Evolutionary conservation across 2,888 invertebrate species (phyloP).

Genomic region (Drosophila ustulata): DNA sequence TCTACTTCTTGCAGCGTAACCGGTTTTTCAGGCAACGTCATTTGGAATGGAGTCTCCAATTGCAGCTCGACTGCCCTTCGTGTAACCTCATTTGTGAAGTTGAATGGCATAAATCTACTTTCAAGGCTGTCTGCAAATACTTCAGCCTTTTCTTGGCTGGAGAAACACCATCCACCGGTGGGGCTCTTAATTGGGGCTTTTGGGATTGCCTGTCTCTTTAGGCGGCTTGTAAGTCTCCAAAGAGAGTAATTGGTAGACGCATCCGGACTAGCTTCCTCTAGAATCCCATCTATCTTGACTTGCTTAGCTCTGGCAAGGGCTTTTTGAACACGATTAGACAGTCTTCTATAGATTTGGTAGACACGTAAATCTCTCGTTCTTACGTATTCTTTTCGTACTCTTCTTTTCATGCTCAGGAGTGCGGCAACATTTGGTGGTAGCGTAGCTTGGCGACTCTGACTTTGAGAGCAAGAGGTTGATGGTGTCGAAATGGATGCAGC

Average conservation of each 20-base stretch:
- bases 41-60: conserved; percentile 15
- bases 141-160: conserved; percentile 15
- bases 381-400: conserved; percentile 3
- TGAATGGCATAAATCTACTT: conserved; percentile 4
- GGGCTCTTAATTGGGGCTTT: conserved; percentile 7
- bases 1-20: conserved; percentile 16
- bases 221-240: conserved; percentile 1
- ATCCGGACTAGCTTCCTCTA: neutral
- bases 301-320: too few relatives aligned
- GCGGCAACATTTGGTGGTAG: neutral
- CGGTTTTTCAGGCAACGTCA: conserved; percentile 15
- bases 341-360: conserved; percentile 2
- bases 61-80: conserved; percentile 3
- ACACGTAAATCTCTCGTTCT: neutral
- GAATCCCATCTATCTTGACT: too few relatives aligned
- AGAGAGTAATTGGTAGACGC: conserved; percentile 2
- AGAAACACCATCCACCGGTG: conserved; percentile 9
- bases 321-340: neutral
- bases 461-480: neutral
- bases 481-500: neutral
- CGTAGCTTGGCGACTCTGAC: neutral
- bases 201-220: neutral
- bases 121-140: neutral
- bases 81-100: neutral
- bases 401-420: conserved; percentile 6